Conservation (phyloP, 2,888 invertebrate species). For the Agrenia bidenticulata region DNA sequence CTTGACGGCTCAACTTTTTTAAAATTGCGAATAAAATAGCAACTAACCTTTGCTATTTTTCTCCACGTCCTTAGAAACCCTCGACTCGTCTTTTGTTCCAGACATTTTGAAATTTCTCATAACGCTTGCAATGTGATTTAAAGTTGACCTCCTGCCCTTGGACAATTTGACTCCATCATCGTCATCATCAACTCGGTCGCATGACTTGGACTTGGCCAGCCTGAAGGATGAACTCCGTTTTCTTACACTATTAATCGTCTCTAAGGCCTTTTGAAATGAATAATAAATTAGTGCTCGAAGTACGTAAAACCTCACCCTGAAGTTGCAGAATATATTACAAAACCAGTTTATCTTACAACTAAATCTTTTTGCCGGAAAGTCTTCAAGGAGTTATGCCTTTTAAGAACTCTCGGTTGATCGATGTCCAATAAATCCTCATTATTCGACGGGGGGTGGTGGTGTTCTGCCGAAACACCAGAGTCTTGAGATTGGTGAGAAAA, state of each 20-base stretch:
- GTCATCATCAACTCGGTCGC: conserved; percentile 21
- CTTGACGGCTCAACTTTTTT: too few relatives aligned
- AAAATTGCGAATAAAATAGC: too few relatives aligned
- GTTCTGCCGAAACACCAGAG: conserved; percentile 27
- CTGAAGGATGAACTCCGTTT: conserved; percentile 43
- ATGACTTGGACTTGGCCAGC: conserved; percentile 47
- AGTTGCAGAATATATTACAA: too few relatives aligned
- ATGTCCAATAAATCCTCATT: conserved; percentile 27
- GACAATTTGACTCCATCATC: conserved; percentile 30
- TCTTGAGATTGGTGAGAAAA: conserved; percentile 41
- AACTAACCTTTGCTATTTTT: too few relatives aligned
- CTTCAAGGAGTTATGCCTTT: conserved; percentile 47
- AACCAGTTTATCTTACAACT: conserved; percentile 21
- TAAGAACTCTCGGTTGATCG: conserved; percentile 15
- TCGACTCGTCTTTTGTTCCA: not conserved
- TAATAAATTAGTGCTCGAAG: too few relatives aligned
- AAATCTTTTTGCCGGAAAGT: conserved; percentile 41
- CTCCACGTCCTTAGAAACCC: too few relatives aligned
- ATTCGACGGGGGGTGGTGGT: conserved; percentile 26
- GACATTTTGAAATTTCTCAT: conserved; percentile 32
- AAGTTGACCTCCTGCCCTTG: conserved; percentile 39
- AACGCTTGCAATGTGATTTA: conserved; percentile 32
- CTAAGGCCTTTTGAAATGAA: too few relatives aligned
- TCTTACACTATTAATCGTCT: too few relatives aligned
- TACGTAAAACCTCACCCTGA: too few relatives aligned